phyloP scores from a whole-genome alignment of 2,888 invertebrate genomes.

The Synanthedon tipuliformis region DNA sequence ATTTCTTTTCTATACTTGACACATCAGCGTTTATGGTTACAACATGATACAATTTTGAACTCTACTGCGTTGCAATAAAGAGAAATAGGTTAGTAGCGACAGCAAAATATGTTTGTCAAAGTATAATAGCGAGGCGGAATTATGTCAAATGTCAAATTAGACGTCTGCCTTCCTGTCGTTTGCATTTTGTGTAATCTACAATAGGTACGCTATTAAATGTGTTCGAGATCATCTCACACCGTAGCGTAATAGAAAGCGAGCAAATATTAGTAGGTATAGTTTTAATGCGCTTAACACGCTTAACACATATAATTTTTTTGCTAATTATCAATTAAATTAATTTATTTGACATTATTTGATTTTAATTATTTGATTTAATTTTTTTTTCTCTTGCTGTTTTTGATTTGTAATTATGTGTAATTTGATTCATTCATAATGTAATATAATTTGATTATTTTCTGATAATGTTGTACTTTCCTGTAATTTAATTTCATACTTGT shows the following conservation, averaged over 20 bases:
- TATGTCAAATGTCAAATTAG: constrained; percentile 65
- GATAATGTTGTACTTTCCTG: too few species aligned
- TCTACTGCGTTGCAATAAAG: constrained; percentile 1
- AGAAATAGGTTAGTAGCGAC: neutral
- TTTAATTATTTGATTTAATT: too few species aligned
- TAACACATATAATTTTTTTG: neutral
- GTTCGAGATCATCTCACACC: constrained; percentile 25
- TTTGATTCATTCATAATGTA: too few species aligned
- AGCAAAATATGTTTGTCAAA: constrained; percentile 29
- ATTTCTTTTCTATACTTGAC: too few species aligned
- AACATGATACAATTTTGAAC: neutral
- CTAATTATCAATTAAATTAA: neutral
- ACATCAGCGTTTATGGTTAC: too few species aligned
- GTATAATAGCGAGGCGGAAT: constrained; percentile 40
- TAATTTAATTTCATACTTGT: too few species aligned
- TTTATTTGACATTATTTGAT: too few species aligned
- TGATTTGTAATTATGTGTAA: too few species aligned
- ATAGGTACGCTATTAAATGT: constrained; percentile 46
- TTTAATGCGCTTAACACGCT: neutral
- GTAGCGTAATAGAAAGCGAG: constrained; percentile 4
- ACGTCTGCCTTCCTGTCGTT: constrained; percentile 54
- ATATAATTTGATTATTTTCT: too few species aligned
- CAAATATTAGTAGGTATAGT: too few species aligned
- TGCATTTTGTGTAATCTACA: constrained; percentile 46
- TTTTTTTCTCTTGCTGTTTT: too few species aligned